Evolutionary conservation across 2,888 invertebrate species (phyloP).

Genomic region (Melieria crassipennis): DNA sequence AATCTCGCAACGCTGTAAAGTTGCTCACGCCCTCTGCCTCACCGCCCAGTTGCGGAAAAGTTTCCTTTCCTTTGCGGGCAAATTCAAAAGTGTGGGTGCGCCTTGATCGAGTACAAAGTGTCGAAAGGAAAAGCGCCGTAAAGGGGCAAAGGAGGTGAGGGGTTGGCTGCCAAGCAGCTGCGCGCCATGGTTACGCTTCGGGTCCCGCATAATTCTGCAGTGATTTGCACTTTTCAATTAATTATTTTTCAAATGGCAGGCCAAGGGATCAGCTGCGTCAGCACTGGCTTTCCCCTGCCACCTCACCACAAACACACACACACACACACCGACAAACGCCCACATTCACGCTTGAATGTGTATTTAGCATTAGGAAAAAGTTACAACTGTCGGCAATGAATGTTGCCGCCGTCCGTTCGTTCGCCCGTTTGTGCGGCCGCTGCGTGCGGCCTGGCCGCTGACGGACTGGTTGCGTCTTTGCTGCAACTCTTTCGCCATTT

Average conservation of each 20-base stretch:
- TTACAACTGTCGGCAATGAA: constrained; percentile 30
- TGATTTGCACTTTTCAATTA: constrained; percentile 35
- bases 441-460: no score
- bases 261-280: constrained; percentile 23
- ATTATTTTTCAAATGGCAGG: constrained; percentile 22
- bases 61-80: neutral
- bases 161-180: neutral
- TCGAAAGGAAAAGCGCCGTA: neutral
- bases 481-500: constrained; percentile 29
- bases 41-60: neutral
- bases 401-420: constrained; percentile 2
- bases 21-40: neutral
- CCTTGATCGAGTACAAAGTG: neutral
- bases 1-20: constrained; percentile 28
- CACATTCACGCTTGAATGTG: neutral
- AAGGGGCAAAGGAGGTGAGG: neutral
- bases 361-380: constrained; percentile 20
- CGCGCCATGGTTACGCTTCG: neutral
- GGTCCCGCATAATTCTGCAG: constrained; percentile 19
- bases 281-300: neutral
- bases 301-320: neutral
- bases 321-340: constrained; percentile 13
- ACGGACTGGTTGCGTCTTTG: no score
- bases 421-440: no score
- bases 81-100: neutral